Evolutionary conservation across 2,797 vertebrate genomes (phyloP), one percentile per base, ranked within the genome.

Genomic region (Harpagifer antarcticus): DNA sequence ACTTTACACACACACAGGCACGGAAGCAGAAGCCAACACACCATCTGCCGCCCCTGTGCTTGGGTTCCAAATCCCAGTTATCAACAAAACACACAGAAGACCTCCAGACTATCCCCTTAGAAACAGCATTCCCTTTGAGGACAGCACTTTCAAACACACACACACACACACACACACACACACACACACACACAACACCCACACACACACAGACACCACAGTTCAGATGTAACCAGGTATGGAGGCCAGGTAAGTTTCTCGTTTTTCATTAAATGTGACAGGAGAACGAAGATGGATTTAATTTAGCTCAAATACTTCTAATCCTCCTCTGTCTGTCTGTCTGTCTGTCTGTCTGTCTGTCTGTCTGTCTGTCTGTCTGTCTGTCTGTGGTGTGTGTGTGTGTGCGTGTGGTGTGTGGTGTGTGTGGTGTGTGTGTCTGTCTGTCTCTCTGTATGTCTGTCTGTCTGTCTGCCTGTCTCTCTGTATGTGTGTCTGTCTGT

Each of bases 11-110:
- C 31, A 81, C 65, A 77, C 53, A 79, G 65, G 71, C 61, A 68
- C 54, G 62, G 71, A 85, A 86, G 71, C 83, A 78, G 79, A 78
- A 88, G 88, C 85, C 84, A 90, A 89, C 78, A 88, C 82, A 92
- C 94, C 94, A 95, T 95, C 94, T 95, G 95, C 87, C 67, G 77
- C 83, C 82, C 75, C 87, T 79, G 82, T 92, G 88, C 94, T 88
- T 88, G 91, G 90, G 83, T 89, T 94, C 93, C 91, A 95, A 94
- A 93, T 93, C 90, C 91, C 88, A 84, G 89, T 94, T 93, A 94
- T 94, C 94, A 94, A 92, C 91, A 94, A 88, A 92, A 91, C 85
- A 86, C 86, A 90, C 87, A 89, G 71, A 92, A 89, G 85, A 90
- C 89, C 86, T 90, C 92, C 82, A 88, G 82, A 88, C 84, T 73